Evolutionary conservation across 2,113 vertebrate genomes (phyloP), one percentile per base, ranked within the genome.

Genomic region (Lamprotornis superbus): DNA sequence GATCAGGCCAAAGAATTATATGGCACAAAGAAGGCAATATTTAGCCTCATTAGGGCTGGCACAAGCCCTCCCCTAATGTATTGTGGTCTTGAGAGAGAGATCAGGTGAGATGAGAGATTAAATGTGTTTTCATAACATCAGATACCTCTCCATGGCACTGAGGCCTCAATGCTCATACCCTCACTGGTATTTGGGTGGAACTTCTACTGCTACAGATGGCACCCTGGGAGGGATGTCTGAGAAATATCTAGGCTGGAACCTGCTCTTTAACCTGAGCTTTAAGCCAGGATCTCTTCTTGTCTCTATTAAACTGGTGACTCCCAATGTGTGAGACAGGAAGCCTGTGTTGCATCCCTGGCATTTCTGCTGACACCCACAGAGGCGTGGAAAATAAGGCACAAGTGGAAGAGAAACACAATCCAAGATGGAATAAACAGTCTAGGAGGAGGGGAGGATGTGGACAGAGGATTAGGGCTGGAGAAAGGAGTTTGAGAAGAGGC

Each of bases 191-290:
- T 9, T 65, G 50, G 46, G 59, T 47, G 56, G 11, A 12, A 23
- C 4, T 4, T 0, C 1, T 24, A 0, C 49, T n/a, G 37, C 57
- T 18, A 21, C 25, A 2, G 1, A 27, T 22, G 27, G 50, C 37
- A 42, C 42, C 0, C 1, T 30, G 20, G 8, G 18, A 67, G 52
- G 12, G 33, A 28, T 64, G 35, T 2, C 12, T 39, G 44, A 71
- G 65, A 73, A 88, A 60, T 8, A 67, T 1, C 28, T 5, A 20
- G 30, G 12, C 22, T 74, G 60, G 75, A 83, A 21, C 13, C 49
- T 83, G 37, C 28, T 77, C 24, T 52, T 28, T 30, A 18, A 31
- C 28, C 28, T 61, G 70, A 83, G 40, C 23, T 76, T 71, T 73
- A 39, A 73, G 9, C 7, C 35, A 78, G 44, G 30, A 33, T 65